Base-by-base conservation (phyloP, 92 coral and sea anemone genomes). In the Porites divaricata region DNA sequence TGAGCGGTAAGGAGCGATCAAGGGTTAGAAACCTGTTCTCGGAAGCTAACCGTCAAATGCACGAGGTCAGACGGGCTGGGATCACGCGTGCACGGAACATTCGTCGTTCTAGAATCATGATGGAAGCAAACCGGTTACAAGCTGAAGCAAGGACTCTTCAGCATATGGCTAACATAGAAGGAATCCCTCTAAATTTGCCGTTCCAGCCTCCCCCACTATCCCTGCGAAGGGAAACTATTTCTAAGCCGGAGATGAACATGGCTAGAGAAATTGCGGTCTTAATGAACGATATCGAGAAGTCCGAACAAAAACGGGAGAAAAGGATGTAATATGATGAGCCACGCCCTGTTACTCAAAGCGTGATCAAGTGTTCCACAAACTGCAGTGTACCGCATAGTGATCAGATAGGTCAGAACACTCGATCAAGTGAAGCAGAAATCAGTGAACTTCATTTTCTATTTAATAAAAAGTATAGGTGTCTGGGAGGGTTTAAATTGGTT, bases 121-220 rank as follows among this genome's bases (percentile, higher is more conserved):
- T 61, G 50, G 78, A 82, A 63, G 86, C 86, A 12, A 59, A 79
- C 45, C 86, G 79, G 24, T 17, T 82, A 9, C 22, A 72, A 79
- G 79, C 86, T n/a, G 79, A 82, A 24, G 72, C 86, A 72, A 78
- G 79, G 11, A 61, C 62, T 73, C 86, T 82, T 82, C 86, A 82
- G 86, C 51, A 14, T 71, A 19, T 49, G 50, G 86, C 86, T 9
- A 65, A 70, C 35, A n/a, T 56, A 10, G 86, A 82, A 17, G 86
- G 86, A 6, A 82, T 82, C n/a, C 86, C 86, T 9, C 41, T 82
- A 51, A 82, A 48, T 24, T 72, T 82, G 57, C 79, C 86, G 1
- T 49, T 73, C 23, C 45, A 22, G 10, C 49, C 20, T 2, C 24
- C 49, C 8, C 48, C 21, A 35, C 45, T 35, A 4, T 35, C 45